Percentiles rank a stretch among this genome's conserved stretches.
These are phyloP conservation scores for Pelobates fuscus DNA, from an alignment of 2,113 vertebrate genomes.

Conservation along the genomic window DNA sequence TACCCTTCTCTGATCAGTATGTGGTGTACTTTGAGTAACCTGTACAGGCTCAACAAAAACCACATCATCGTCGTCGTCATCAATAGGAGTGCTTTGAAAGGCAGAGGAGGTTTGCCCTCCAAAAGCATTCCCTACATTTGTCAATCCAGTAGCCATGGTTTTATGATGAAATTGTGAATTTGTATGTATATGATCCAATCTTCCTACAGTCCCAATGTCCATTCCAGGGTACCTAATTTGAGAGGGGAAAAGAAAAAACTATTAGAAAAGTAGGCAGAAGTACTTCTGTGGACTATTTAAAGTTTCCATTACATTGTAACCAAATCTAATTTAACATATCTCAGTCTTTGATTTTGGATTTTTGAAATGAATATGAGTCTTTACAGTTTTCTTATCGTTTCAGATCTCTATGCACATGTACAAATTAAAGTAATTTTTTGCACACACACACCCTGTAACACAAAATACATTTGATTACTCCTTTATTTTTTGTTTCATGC, in stretches of 20 bases:
- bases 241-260: not conserved
- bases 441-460: too few species aligned
- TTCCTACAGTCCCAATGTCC: slow-evolving; percentile 76
- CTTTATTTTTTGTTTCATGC: too few species aligned
- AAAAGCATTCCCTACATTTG: slow-evolving; percentile 77
- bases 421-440: too few species aligned
- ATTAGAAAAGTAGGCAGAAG: too few species aligned
- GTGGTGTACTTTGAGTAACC: slow-evolving; percentile 63
- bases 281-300: too few species aligned
- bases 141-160: slow-evolving; percentile 82
- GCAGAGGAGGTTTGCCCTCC: slow-evolving; percentile 69
- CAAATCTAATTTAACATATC: too few species aligned
- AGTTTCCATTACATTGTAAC: too few species aligned
- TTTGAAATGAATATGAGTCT: too few species aligned
- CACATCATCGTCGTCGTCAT: slow-evolving; percentile 87
- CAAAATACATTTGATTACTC: too few species aligned
- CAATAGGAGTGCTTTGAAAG: slow-evolving; percentile 70
- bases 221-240: slow-evolving; percentile 72
- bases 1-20: slow-evolving; percentile 65
- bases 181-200: slow-evolving; percentile 73
- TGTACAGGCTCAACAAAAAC: slow-evolving; percentile 86
- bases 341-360: too few species aligned
- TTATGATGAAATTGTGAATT: slow-evolving; percentile 68
- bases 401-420: too few species aligned
- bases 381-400: too few species aligned